Percentiles rank a stretch among this genome's conserved stretches.
Conservation (phyloP, 2,888 invertebrate genomes). For the Dione juno region DNA sequence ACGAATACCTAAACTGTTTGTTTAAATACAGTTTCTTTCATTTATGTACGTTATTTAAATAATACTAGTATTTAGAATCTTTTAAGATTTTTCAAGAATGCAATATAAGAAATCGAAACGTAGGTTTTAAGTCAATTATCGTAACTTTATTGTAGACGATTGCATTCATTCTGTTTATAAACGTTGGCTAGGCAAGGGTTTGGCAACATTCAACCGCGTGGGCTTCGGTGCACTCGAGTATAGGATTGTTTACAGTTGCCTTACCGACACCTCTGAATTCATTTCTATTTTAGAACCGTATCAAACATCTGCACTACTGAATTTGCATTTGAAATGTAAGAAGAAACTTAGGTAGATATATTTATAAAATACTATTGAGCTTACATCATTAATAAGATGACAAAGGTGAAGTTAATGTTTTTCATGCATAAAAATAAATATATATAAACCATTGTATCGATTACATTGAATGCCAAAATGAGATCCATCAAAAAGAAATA, state of each 20-base stretch:
- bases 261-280: constrained; percentile 44
- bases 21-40: too few relatives aligned
- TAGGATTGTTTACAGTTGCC: constrained; percentile 38
- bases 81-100: background rate
- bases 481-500: background rate
- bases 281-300: constrained; percentile 47
- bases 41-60: too few relatives aligned
- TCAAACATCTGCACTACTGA: constrained; percentile 36
- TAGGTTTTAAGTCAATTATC: constrained; percentile 7
- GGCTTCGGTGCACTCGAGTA: constrained; percentile 43
- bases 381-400: background rate
- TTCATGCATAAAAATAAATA: background rate
- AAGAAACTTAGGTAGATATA: background rate
- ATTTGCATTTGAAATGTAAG: constrained; percentile 27
- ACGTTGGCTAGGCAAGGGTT: constrained; percentile 42
- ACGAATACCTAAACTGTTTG: too few relatives aligned
- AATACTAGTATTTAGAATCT: too few relatives aligned
- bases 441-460: background rate
- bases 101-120: background rate
- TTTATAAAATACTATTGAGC: background rate
- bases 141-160: constrained; percentile 31
- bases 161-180: constrained; percentile 38
- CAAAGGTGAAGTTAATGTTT: background rate
- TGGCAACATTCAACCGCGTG: constrained; percentile 44
- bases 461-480: background rate